Conservation (phyloP, 2,113 vertebrate species). For the Semnornis frantzii region DNA sequence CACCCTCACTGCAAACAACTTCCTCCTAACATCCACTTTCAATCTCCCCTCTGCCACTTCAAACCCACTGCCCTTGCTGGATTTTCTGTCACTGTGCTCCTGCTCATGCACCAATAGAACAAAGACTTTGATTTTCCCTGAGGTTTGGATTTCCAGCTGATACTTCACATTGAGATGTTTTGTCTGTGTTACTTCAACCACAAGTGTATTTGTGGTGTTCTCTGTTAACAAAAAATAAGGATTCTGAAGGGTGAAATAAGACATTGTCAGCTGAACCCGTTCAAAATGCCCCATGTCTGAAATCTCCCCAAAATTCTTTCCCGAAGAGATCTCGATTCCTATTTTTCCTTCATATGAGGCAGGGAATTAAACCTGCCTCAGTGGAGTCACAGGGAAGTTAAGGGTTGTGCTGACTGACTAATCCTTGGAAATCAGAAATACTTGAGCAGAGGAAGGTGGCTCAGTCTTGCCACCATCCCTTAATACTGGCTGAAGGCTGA, state of each 20-base stretch:
- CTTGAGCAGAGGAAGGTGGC: neutral
- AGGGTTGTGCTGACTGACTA: neutral
- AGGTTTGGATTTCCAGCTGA: neutral
- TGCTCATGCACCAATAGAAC: neutral
- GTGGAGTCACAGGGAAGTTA: neutral
- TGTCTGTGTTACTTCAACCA: neutral
- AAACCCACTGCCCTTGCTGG: neutral
- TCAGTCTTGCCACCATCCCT: neutral
- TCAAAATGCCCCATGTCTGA: neutral
- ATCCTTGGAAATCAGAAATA: neutral
- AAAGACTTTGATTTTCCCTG: neutral
- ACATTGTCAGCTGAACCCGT: neutral
- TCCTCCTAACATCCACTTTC: too few species aligned
- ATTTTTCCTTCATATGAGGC: neutral
- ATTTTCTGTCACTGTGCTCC: neutral
- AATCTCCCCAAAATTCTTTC: neutral
- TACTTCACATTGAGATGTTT: neutral
- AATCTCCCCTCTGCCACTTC: too few species aligned
- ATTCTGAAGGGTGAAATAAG: neutral
- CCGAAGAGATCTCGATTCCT: neutral
- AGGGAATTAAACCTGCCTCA: neutral
- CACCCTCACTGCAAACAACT: too few species aligned
- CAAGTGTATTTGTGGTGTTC: neutral
- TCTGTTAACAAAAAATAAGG: neutral
- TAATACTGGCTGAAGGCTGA: rapidly evolving